Conservation (phyloP, 2,888 invertebrate genomes). For the Pristionchus japonicus region DNA sequence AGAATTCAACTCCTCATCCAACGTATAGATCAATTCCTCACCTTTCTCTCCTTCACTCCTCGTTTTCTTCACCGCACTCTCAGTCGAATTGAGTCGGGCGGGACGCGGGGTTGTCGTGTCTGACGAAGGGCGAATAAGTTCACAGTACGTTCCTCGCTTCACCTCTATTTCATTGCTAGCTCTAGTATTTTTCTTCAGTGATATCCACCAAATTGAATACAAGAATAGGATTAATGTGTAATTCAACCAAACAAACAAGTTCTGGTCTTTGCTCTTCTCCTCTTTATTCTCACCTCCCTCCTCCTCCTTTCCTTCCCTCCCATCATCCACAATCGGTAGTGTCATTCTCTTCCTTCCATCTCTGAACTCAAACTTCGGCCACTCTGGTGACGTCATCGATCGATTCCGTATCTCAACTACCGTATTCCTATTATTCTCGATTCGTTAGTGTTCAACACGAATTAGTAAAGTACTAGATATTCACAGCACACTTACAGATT, state of each 20-base stretch:
- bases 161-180: neutral
- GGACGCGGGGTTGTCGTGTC: neutral
- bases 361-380: slow-evolving; percentile 26
- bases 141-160: neutral
- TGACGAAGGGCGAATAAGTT: neutral
- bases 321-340: neutral
- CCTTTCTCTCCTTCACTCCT: slow-evolving; percentile 17
- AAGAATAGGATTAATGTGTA: too few species aligned
- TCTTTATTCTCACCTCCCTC: neutral
- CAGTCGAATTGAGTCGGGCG: slow-evolving; percentile 4
- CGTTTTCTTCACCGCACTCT: slow-evolving; percentile 6
- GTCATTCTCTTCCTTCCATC: slow-evolving; percentile 3
- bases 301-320: neutral
- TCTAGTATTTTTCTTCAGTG: neutral
- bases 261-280: too few species aligned
- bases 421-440: neutral
- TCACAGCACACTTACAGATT: slow-evolving; percentile 21
- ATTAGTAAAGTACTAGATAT: neutral
- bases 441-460: neutral
- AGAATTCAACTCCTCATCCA: too few species aligned
- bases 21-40: too few species aligned
- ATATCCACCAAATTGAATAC: neutral
- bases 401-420: slow-evolving; percentile 8
- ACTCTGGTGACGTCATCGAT: slow-evolving; percentile 20
- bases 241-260: too few species aligned